Conservation (phyloP, 2,113 vertebrate genomes). For the Progne subis region DNA sequence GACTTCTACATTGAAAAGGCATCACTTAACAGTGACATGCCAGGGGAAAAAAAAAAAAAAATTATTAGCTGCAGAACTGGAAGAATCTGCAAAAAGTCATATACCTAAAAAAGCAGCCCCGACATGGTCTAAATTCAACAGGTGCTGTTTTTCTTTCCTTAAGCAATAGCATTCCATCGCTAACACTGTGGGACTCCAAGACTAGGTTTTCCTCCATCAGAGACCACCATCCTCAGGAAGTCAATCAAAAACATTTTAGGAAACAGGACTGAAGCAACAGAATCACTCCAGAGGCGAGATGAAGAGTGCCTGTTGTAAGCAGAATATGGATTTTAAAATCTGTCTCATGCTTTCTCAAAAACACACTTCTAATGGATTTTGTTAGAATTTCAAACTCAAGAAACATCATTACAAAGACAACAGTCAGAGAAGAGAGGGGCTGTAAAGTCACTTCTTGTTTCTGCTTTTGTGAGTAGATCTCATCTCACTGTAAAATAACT, state of each 20-base stretch:
- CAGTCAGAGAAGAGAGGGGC: background rate
- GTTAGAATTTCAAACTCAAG: background rate
- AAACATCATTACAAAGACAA: background rate
- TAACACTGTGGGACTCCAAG: slow-evolving; percentile 63
- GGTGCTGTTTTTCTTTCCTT: slow-evolving; percentile 64
- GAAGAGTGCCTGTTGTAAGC: slow-evolving; percentile 47
- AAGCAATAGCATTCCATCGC: slow-evolving; percentile 66
- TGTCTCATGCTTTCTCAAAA: background rate
- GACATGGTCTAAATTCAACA: slow-evolving; percentile 66
- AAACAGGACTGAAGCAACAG: slow-evolving; percentile 69
- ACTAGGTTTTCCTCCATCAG: slow-evolving; percentile 54
- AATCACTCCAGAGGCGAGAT: slow-evolving; percentile 58
- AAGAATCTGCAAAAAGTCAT: background rate
- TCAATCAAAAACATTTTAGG: slow-evolving; percentile 61
- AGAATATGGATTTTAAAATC: background rate
- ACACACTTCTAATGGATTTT: background rate
- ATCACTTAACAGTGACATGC: background rate
- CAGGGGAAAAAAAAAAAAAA: background rate
- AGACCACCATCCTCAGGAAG: slow-evolving; percentile 62
- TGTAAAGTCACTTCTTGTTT: background rate
- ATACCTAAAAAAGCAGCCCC: slow-evolving; percentile 15
- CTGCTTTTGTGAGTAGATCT: background rate
- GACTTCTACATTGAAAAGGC: background rate
- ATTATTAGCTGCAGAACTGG: background rate
- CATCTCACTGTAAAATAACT: background rate